phyloP scores from a whole-genome alignment of 2,888 invertebrate genomes.

The Trachelus tabidus region DNA sequence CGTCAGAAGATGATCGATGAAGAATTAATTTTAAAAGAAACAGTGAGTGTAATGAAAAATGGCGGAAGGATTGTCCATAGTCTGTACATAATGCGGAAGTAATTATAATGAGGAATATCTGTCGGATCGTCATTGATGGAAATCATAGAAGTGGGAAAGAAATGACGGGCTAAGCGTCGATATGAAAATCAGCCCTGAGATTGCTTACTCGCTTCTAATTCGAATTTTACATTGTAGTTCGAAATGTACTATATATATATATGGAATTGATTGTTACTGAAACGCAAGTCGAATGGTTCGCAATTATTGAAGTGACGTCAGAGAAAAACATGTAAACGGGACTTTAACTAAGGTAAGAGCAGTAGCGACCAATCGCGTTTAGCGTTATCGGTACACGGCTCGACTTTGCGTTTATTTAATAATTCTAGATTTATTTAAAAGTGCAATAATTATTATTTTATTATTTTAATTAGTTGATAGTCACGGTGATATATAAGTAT shows the following conservation, averaged over 20 bases:
- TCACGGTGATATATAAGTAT: background rate
- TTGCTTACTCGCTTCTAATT: background rate
- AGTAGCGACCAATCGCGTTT: background rate
- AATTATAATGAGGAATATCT: conserved; percentile 31
- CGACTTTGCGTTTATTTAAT: background rate
- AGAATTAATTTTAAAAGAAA: conserved; percentile 12
- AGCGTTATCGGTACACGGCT: background rate
- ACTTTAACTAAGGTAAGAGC: background rate
- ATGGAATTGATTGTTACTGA: background rate
- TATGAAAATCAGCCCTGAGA: background rate
- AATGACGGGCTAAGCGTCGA: background rate
- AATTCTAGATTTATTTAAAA: background rate
- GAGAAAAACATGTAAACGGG: background rate
- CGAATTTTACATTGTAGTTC: background rate
- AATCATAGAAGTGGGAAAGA: background rate
- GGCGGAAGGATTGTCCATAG: conserved; percentile 46
- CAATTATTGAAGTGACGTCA: background rate
- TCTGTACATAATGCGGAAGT: conserved; percentile 38
- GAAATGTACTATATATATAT: background rate
- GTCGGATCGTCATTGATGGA: conserved; percentile 12
- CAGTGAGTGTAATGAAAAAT: conserved; percentile 38
- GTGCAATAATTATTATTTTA: background rate
- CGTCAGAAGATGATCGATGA: conserved; percentile 1
- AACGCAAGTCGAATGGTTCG: background rate
- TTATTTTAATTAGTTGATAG: background rate